Base-by-base conservation (phyloP, 2,797 vertebrate genomes). In the Pangasius krempfi region DNA sequence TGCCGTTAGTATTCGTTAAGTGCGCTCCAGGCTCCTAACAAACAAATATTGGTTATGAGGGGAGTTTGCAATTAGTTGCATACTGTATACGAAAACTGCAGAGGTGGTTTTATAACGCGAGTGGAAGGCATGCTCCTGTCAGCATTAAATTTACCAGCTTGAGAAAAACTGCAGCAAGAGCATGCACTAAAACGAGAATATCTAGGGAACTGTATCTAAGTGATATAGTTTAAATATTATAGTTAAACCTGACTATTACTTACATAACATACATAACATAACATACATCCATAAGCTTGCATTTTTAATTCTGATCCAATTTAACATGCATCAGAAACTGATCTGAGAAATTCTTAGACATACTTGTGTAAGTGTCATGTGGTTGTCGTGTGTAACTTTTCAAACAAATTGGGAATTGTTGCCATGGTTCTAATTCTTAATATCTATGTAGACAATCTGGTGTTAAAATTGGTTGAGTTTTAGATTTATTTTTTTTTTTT, bases 31-130 rank as follows among this genome's bases (percentile, higher is more conserved):
- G 80, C 88, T 58, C 68, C 75, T 87, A 88, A 87, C 47, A 89
- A 44, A 90, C 85, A 66, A 86, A 89, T 87, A 92, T 90, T 86
- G 85, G 83, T 82, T 90, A 88, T 86, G 88, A 92, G 79, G 64
- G n/a, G 82, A 47, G 86, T 27, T 18, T 80, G 89, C 64, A 89
- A 89, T 90, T 90, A 89, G 88, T 70, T 87, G 82, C 87, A 83
- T 85, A 58, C 62, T 68, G 12, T 75, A 75, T 27, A 47, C 3
- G 76, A 44, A 80, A 52, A 58, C 30, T 70, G 76, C 76, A 87
- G 52, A 18, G 37, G 82, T 40, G 66, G 52, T 56, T 6, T 16
- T 50, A 27, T 88, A 79, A 86, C 54, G 27, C 22, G 40, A 70
- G 84, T 13, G 68, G 75, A 60, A 60, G 37, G 40, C 30, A 78